A percentile compares a stretch with the other conserved stretches of the same genome.
phyloP scores from a whole-genome alignment of 64 coral and sea anemone species.

The Stylophora pistillata region DNA sequence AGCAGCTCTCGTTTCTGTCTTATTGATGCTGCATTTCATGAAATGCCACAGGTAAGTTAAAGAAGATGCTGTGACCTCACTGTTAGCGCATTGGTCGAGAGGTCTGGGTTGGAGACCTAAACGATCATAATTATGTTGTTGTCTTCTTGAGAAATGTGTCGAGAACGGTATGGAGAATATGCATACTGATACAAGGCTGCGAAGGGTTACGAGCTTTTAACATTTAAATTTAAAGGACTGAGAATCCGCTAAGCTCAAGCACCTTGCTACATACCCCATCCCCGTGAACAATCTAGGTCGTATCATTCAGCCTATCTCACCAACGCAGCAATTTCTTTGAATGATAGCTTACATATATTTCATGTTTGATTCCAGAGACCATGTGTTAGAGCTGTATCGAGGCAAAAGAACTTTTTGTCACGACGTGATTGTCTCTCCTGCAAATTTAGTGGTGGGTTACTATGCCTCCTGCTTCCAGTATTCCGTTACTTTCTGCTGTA shows the following conservation, averaged over 20 bases:
- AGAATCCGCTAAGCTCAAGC: too few species aligned
- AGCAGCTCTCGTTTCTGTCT: not conserved
- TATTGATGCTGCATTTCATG: constrained; percentile 4
- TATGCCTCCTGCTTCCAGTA: too few species aligned
- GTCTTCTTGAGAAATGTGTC: not conserved
- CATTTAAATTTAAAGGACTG: too few species aligned
- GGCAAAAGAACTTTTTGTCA: not conserved
- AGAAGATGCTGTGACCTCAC: not conserved
- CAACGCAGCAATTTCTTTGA: not conserved
- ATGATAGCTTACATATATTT: not conserved
- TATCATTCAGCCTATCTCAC: not conserved
- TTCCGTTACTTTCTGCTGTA: too few species aligned
- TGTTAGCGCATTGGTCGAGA: too few species aligned
- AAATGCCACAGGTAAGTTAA: not conserved
- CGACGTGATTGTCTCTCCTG: not conserved
- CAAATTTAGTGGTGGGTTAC: not conserved
- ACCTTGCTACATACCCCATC: too few species aligned
- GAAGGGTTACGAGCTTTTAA: too few species aligned
- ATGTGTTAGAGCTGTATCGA: not conserved
- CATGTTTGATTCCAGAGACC: not conserved
- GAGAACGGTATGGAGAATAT: too few species aligned
- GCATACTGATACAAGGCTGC: too few species aligned
- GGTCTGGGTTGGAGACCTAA: too few species aligned
- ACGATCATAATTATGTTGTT: not conserved
- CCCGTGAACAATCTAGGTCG: not conserved